Evolutionary conservation across 2,888 invertebrate genomes (phyloP).

Genomic region (Antheraea yamamai): DNA sequence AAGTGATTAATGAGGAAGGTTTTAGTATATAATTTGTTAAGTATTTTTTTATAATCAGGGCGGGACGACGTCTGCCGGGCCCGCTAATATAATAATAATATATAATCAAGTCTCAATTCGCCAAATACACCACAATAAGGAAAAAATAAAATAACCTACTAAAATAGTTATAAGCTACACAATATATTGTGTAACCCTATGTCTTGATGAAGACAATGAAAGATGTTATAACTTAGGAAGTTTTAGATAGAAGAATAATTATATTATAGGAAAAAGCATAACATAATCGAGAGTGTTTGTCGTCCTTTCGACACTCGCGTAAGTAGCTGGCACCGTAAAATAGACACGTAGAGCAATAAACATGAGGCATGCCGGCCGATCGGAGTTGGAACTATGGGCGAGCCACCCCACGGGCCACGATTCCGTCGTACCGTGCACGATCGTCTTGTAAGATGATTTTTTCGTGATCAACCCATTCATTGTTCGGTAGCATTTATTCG

Average conservation of each 20-base stretch:
- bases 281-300: not conserved
- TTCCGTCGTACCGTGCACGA: slow-evolving; percentile 71
- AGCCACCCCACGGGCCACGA: slow-evolving; percentile 52
- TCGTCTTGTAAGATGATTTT: slow-evolving; percentile 77
- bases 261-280: not conserved
- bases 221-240: not conserved
- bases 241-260: too few species aligned
- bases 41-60: too few species aligned
- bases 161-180: too few species aligned
- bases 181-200: not conserved
- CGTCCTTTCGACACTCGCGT: not conserved
- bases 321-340: slow-evolving; percentile 1
- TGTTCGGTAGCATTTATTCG: slow-evolving; percentile 56
- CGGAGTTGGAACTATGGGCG: slow-evolving; percentile 18
- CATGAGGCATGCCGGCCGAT: slow-evolving; percentile 8
- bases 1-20: too few species aligned
- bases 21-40: too few species aligned
- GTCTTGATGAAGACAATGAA: not conserved
- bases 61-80: too few species aligned
- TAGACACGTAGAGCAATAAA: slow-evolving; percentile 12
- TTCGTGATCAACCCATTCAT: slow-evolving; percentile 79
- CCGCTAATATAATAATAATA: too few species aligned
- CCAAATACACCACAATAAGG: too few species aligned
- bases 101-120: too few species aligned
- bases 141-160: too few species aligned